Evolutionary conservation across 2,888 invertebrate genomes (phyloP).

Genomic region (Volucella zonaria): DNA sequence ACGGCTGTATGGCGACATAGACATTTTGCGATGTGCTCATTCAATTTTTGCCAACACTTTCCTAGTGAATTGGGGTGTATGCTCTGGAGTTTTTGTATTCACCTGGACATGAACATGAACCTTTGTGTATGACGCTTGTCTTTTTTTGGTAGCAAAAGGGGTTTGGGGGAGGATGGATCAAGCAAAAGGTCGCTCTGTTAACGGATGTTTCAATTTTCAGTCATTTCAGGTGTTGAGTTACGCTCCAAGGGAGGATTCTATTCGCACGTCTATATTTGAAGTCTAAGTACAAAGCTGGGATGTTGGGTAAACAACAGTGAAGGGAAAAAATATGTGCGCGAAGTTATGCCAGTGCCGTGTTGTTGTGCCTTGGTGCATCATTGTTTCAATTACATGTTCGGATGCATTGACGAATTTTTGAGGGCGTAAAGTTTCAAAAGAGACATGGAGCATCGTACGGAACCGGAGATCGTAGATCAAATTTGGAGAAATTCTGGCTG

Average conservation of each 20-base stretch:
- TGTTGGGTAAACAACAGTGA: conserved; percentile 19
- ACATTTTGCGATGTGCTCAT: conserved; percentile 56
- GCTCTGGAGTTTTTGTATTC: conserved; percentile 21
- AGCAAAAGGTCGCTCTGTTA: conserved; percentile 53
- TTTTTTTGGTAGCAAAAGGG: too few relatives aligned
- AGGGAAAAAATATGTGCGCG: conserved; percentile 20
- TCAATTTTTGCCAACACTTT: conserved; percentile 69
- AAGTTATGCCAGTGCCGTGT: conserved; percentile 31
- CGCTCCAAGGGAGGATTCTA: conserved; percentile 68
- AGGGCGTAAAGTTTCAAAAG: conserved; percentile 35
- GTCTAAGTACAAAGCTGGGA: conserved; percentile 41
- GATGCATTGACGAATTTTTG: conserved; percentile 49
- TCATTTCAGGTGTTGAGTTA: conserved; percentile 71
- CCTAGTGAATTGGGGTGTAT: conserved; percentile 14
- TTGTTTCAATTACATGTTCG: conserved; percentile 71
- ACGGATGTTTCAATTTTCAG: conserved; percentile 72
- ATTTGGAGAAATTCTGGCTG: conserved; percentile 18
- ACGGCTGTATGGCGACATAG: conserved; percentile 37
- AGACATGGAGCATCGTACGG: neutral
- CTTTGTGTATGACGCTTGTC: conserved; percentile 57
- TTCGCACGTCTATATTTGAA: conserved; percentile 50
- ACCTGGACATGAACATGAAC: conserved; percentile 64
- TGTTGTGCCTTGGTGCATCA: conserved; percentile 63
- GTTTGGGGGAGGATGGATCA: neutral
- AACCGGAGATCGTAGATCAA: neutral